phyloP scores from a whole-genome alignment of 2,797 vertebrate genomes.

The Aldrovandia affinis region DNA sequence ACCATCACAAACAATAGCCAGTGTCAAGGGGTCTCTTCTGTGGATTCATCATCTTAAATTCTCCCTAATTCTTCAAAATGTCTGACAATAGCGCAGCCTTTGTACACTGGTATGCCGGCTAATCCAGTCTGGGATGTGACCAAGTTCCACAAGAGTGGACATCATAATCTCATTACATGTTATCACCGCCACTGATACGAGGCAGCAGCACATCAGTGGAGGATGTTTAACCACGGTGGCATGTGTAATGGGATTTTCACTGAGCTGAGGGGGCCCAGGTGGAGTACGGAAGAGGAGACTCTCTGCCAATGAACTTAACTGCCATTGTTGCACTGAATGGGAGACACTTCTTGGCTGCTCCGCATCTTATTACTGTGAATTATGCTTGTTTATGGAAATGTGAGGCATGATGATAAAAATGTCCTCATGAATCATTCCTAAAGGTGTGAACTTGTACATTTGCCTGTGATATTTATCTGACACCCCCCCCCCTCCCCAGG shows the following conservation, averaged over 20 bases:
- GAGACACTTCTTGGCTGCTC: background rate
- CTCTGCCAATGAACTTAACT: background rate
- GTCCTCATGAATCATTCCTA: background rate
- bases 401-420: background rate
- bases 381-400: background rate
- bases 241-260: conserved; percentile 23
- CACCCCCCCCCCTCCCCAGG: background rate
- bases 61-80: conserved; percentile 15
- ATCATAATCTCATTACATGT: conserved; percentile 34
- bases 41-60: conserved; percentile 31
- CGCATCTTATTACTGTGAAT: background rate
- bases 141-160: conserved; percentile 16
- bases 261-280: conserved; percentile 24
- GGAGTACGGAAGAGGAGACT: background rate
- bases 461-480: background rate
- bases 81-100: conserved; percentile 23
- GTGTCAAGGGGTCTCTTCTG: conserved; percentile 29
- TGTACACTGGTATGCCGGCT: conserved; percentile 14
- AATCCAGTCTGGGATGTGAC: conserved; percentile 28
- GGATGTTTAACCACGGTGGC: conserved; percentile 20
- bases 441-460: background rate
- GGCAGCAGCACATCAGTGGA: conserved; percentile 17
- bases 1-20: conserved; percentile 26
- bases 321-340: background rate
- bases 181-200: conserved; percentile 24